Base-by-base conservation (phyloP, 2,113 vertebrate genomes). In the Zeus faber region DNA sequence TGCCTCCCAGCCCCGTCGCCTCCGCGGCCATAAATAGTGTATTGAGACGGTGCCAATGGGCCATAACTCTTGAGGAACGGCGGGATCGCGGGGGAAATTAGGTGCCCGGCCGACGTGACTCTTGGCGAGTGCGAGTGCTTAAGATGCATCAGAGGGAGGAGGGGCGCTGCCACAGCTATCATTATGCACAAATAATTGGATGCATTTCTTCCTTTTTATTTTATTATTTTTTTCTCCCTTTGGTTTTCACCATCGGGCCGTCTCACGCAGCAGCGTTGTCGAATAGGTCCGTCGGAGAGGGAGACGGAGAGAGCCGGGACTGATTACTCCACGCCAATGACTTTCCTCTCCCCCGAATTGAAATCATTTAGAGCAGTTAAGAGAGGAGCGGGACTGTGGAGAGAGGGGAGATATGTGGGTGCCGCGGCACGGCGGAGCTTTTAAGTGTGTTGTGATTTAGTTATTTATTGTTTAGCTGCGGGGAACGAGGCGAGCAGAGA, bases 101-200 rank as follows among this genome's bases (percentile, higher is more conserved):
- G 70, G 58, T 58, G 37, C 17, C 65, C 72, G 67, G 88, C 43
- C 75, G 81, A 88, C 75, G 72, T 76, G 87, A 85, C 64, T 80
- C 76, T 71, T 77, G 79, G 60, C 58, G 0, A 0, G 81, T 83
- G 75, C 77, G 74, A 65, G 72, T 45, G 1, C 76, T 89, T 85
- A 79, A 55, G 70, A 76, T 82, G 75, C 82, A 85, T 79, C 68
- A 76, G 76, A 75, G 68, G 31, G 29, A 54, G 75, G 72, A 54
- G 60, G 76, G 54, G 46, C 52, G 9, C 62, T 49, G 72, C 70
- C 53, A 75, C 48, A 31, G 85, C 88, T 76, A 84, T 89, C 82
- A 77, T 79, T 83, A 77, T 87, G 76, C 72, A 61, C 74, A 73
- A 83, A 80, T 85, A 87, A 86, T 83, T 84, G 78, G 80, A 74